Evolutionary conservation across 2,888 invertebrate genomes (phyloP).

Genomic region (Chaitophorus viminalis): DNA sequence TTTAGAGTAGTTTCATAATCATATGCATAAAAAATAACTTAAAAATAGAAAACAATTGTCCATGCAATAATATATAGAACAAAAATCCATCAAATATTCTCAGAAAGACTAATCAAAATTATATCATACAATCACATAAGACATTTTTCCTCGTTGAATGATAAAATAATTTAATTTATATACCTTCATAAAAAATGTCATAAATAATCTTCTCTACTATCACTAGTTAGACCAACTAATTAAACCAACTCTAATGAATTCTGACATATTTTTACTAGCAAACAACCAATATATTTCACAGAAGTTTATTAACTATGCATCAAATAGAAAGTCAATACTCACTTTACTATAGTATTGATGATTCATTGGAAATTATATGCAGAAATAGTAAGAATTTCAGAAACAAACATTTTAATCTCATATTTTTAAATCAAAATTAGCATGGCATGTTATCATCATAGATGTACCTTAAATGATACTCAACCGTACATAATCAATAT

Average conservation of each 20-base stretch:
- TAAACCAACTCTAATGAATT: too few species aligned
- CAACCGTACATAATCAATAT: too few species aligned
- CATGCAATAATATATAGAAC: neutral
- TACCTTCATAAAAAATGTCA: too few species aligned
- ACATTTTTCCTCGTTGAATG: conserved; percentile 10
- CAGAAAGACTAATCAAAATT: conserved; percentile 62
- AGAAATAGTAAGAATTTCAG: neutral
- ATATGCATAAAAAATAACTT: neutral
- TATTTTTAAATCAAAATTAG: conserved; percentile 42
- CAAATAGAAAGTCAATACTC: too few species aligned
- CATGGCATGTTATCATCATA: conserved; percentile 48
- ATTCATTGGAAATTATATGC: too few species aligned
- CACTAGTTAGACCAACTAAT: too few species aligned
- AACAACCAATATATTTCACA: too few species aligned
- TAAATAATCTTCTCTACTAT: too few species aligned
- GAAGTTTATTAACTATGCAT: too few species aligned
- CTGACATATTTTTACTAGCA: too few species aligned
- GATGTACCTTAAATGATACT: neutral
- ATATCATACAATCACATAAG: neutral
- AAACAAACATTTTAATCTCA: conserved; percentile 7
- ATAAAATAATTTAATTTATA: too few species aligned
- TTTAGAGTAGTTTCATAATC: neutral
- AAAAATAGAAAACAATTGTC: neutral
- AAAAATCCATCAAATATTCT: neutral
- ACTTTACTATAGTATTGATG: too few species aligned